phyloP scores from a whole-genome alignment of 2,888 invertebrate genomes.

The Hypolimnas misippus region DNA sequence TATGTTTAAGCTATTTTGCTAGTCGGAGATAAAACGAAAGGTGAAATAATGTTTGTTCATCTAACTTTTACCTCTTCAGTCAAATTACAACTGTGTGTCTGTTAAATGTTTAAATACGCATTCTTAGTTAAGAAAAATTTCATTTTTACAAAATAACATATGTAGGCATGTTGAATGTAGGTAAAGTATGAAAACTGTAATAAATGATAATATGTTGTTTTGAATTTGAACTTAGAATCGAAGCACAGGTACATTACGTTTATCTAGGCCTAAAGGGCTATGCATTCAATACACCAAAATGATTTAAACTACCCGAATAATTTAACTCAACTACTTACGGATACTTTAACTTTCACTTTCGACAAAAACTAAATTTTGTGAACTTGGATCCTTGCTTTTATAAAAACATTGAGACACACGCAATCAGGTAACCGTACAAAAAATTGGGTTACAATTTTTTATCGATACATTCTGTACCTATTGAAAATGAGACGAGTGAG shows the following conservation, averaged over 20 bases:
- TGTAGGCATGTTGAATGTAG: too few species aligned
- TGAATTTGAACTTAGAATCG: too few species aligned
- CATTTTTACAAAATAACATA: background rate
- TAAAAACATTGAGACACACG: conserved; percentile 52
- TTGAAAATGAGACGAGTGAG: too few species aligned
- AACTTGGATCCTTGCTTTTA: conserved; percentile 39
- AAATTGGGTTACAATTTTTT: conserved; percentile 40
- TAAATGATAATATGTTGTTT: too few species aligned
- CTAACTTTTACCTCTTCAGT: conserved; percentile 45
- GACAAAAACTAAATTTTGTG: conserved; percentile 56
- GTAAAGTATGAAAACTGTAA: too few species aligned
- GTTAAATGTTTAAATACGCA: background rate
- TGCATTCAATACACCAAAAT: too few species aligned
- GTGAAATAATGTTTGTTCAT: conserved; percentile 46
- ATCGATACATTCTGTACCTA: conserved; percentile 12
- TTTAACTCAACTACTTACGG: background rate
- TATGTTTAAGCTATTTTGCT: conserved; percentile 48
- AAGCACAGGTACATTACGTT: too few species aligned
- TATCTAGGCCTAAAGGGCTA: too few species aligned
- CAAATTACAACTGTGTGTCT: conserved; percentile 43
- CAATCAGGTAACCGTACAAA: conserved; percentile 38
- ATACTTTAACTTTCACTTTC: conserved; percentile 66
- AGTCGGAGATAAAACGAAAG: conserved; percentile 49
- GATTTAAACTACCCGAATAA: too few species aligned
- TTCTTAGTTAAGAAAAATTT: background rate